Conservation (phyloP, 2,797 vertebrate genomes). For the Tokudaia muenninki region DNA sequence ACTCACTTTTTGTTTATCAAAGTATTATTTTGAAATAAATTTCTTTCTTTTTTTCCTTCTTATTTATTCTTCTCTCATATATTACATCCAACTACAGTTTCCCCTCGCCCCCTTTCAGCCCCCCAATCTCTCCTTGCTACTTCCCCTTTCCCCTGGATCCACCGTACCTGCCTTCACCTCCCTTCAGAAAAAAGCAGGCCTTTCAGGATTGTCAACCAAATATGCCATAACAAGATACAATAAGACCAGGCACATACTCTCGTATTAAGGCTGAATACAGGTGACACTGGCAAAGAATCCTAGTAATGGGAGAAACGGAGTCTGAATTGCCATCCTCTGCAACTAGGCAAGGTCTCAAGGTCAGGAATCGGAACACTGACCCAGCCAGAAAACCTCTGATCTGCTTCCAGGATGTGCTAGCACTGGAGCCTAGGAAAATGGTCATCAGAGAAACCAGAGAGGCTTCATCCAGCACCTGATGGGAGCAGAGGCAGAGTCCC, state of each 20-base stretch:
- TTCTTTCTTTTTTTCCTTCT: not conserved
- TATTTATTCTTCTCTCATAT: not conserved
- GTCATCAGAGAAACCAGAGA: not conserved
- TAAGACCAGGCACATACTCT: not conserved
- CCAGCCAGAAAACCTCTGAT: not conserved
- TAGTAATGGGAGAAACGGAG: not conserved
- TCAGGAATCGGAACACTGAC: not conserved
- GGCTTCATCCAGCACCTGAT: not conserved
- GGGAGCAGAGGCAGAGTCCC: not conserved
- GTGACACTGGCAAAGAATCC: not conserved
- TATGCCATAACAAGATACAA: not conserved
- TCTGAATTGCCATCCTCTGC: not conserved
- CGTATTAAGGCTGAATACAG: not conserved
- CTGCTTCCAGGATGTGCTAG: not conserved
- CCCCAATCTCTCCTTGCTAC: not conserved
- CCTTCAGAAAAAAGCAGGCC: not conserved
- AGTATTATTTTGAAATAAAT: not conserved
- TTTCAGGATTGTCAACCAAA: not conserved
- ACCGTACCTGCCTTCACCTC: not conserved
- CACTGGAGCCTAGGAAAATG: not conserved
- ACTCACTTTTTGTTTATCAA: constrained; percentile 29
- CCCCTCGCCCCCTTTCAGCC: too few relatives aligned
- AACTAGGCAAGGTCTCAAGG: not conserved
- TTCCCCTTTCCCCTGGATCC: not conserved
- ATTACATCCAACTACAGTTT: not conserved